Percentiles rank a stretch among this genome's conserved stretches.
Conservation (phyloP, 2,888 invertebrate genomes). For the Euzophera pinguis region DNA sequence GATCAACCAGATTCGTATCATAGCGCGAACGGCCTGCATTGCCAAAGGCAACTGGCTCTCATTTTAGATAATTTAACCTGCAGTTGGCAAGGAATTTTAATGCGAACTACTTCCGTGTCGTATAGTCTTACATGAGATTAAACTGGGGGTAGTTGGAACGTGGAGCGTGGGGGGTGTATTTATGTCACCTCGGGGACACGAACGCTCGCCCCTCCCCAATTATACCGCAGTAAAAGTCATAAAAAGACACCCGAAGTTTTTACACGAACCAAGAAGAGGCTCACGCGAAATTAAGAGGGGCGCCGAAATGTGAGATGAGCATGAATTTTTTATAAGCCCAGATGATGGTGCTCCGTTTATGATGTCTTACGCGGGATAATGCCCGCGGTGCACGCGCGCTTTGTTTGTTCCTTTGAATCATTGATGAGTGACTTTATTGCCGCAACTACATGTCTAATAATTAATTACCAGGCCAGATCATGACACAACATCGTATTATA, state of each 20-base stretch:
- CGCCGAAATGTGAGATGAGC: constrained; percentile 79
- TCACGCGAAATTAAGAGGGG: constrained; percentile 80
- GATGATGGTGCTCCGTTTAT: constrained; percentile 79
- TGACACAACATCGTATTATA: constrained; percentile 9
- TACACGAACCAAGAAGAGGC: constrained; percentile 77
- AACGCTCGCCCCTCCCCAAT: constrained; percentile 77
- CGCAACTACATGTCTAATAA: constrained; percentile 61
- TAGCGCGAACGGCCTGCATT: constrained; percentile 8
- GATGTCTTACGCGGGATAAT: constrained; percentile 78
- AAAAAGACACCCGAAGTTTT: constrained; percentile 81
- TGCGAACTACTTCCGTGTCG: constrained; percentile 56
- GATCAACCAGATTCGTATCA: constrained; percentile 1
- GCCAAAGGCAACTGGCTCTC: constrained; percentile 17
- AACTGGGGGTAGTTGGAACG: constrained; percentile 61
- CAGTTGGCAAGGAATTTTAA: constrained; percentile 54
- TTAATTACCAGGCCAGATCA: constrained; percentile 58
- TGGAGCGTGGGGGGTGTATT: constrained; percentile 68
- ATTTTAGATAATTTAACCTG: constrained; percentile 43
- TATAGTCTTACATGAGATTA: constrained; percentile 76
- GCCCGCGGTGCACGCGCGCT: constrained; percentile 67
- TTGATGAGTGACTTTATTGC: constrained; percentile 73
- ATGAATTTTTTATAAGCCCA: constrained; percentile 80
- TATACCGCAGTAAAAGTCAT: constrained; percentile 81
- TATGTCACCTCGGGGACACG: constrained; percentile 78
- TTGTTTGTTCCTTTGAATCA: constrained; percentile 70